Evolutionary conservation across 2,888 invertebrate genomes (phyloP), one percentile per base, ranked within the genome.

Genomic region (Parnassius glacialis): DNA sequence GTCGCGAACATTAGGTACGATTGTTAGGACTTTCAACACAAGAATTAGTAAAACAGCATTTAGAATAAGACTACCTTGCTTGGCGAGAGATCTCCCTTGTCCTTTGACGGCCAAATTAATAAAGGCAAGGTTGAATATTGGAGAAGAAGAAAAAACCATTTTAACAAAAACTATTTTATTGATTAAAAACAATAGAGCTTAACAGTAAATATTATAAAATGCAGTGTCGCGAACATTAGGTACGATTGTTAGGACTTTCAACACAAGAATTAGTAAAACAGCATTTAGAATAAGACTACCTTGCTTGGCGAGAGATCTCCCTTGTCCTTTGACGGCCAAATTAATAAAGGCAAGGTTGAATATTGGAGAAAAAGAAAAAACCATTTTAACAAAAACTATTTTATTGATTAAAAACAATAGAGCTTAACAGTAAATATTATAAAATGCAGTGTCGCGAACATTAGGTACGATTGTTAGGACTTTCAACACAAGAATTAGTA

Each of bases 381-480:
- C 10, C 25, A 11, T 52, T 42, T 16, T 52, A 25, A 10, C 53
- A 57, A 52, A 20, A 55, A 25, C 13, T 57, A 53, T 52, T 52
- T 50, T 57, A 25, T 47, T 47, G n/a, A 20, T 34, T 45, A 45
- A 43, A 59, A 55, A 54, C 54, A 60, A 60, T 25, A 54, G 16
- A n/a, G 20, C 25, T 47, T 50, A 60, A 59, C 20, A 25, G 54
- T 48, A 42, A 43, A 41, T 10, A 55, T 25, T 25, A 50, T 44
- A 55, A 60, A 60, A 60, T 60, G 43, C 54, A 50, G 43, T 55
- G 50, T n/a, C n/a, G 34, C 52, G 10, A n/a, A 50, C 48, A 43
- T 55, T 25, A 45, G 45, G n/a, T 45, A n/a, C 12, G 7, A n/a
- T 11, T 45, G 45, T 45, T 45, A 45, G 7, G 3, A 45, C 1